Evolutionary conservation across 2,888 invertebrate species (phyloP).

Genomic region (Nebria salina): DNA sequence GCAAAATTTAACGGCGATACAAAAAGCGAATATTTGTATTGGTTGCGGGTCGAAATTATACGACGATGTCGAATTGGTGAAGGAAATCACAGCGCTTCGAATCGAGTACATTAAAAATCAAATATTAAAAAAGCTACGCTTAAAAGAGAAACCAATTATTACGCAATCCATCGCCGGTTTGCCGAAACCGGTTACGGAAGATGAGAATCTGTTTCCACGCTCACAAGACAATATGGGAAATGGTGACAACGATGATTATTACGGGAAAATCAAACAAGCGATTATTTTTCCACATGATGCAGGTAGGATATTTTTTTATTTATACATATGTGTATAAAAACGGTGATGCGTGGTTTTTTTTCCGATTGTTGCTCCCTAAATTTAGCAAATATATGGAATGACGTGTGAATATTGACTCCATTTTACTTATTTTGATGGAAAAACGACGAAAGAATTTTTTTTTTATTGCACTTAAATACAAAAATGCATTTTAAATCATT

Average conservation of each 20-base stretch:
- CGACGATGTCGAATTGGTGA: conserved; percentile 48
- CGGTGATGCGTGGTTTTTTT: too few relatives aligned
- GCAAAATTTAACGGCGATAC: neutral
- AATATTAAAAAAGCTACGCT: conserved; percentile 80
- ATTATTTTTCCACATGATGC: conserved; percentile 79
- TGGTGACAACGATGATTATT: conserved; percentile 79
- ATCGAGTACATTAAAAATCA: conserved; percentile 87
- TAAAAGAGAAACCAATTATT: conserved; percentile 78
- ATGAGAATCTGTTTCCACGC: conserved; percentile 69
- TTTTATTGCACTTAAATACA: too few relatives aligned
- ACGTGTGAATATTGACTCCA: too few relatives aligned
- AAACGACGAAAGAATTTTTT: too few relatives aligned
- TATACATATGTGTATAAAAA: neutral
- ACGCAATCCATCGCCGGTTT: conserved; percentile 71
- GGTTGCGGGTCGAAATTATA: conserved; percentile 39
- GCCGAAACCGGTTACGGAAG: conserved; percentile 80
- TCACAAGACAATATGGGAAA: conserved; percentile 65
- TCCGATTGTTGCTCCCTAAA: too few relatives aligned
- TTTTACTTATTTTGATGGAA: too few relatives aligned
- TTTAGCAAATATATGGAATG: too few relatives aligned
- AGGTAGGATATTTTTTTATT: conserved; percentile 64
- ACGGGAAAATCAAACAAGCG: conserved; percentile 85
- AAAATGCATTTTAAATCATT: too few relatives aligned
- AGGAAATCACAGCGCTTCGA: conserved; percentile 70
- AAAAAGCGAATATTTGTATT: conserved; percentile 29